Evolutionary conservation across 2,797 vertebrate species (phyloP).

Genomic region (Coracias cyanogaster): DNA sequence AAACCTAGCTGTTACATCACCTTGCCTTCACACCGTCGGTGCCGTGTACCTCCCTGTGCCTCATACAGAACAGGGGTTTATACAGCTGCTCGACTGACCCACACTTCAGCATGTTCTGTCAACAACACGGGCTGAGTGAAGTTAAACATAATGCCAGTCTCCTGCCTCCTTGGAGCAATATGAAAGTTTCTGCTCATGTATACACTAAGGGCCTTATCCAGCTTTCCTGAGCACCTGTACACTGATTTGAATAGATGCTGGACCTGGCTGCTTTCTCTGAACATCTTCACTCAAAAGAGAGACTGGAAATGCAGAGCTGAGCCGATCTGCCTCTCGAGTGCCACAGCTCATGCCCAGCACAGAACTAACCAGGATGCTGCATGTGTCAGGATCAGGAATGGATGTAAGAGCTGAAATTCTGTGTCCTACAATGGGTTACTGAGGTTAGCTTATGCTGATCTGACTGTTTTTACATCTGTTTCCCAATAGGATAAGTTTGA

Average conservation of each 20-base stretch:
- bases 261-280: background rate
- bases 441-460: background rate
- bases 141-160: background rate
- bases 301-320: background rate
- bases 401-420: background rate
- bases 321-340: background rate
- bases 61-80: background rate
- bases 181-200: background rate
- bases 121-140: background rate
- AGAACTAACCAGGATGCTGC: background rate
- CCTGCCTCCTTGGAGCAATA: background rate
- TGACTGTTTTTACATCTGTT: background rate
- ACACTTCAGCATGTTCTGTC: background rate
- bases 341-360: background rate
- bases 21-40: fast-evolving
- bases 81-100: fast-evolving
- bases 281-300: background rate
- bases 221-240: background rate
- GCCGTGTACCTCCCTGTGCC: fast-evolving
- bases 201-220: background rate
- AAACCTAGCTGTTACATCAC: background rate
- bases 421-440: background rate
- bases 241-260: background rate
- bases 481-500: background rate
- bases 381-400: background rate